Conservation (phyloP, 2,888 invertebrate species). For the Lasius platythorax region DNA sequence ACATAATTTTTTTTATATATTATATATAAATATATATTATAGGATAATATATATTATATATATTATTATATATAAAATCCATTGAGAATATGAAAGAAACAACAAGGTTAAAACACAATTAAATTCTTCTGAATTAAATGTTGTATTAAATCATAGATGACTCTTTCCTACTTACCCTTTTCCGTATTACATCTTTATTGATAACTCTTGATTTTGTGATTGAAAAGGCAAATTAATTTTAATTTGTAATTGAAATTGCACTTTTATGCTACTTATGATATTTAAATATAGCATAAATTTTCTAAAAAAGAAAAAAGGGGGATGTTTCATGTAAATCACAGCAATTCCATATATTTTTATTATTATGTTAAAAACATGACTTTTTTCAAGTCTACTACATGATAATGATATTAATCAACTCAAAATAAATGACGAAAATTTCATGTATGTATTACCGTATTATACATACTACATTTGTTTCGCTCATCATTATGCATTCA, state of each 20-base stretch:
- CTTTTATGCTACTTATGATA: not conserved
- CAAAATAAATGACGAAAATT: slow-evolving; percentile 68
- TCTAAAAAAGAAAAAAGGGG: not conserved
- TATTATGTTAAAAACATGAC: slow-evolving; percentile 33
- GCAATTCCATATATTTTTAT: not conserved
- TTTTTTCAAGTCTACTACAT: slow-evolving; percentile 23
- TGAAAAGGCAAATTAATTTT: not conserved
- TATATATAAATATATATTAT: too few relatives aligned
- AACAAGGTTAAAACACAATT: not conserved
- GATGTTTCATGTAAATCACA: not conserved
- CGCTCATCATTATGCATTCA: slow-evolving; percentile 56
- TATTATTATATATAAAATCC: not conserved
- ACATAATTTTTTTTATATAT: slow-evolving; percentile 16
- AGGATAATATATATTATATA: too few relatives aligned
- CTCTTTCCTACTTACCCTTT: not conserved
- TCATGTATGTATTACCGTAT: slow-evolving; percentile 64
- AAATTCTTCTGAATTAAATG: not conserved
- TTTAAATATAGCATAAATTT: slow-evolving; percentile 7
- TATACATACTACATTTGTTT: slow-evolving; percentile 60
- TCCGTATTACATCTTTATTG: not conserved
- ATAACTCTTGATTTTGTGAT: not conserved
- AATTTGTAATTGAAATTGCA: not conserved
- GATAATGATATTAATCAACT: slow-evolving; percentile 54
- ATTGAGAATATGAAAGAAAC: not conserved
- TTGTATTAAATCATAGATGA: not conserved